Base-by-base conservation (phyloP, 2,888 invertebrate genomes). In the Parthenolecanium corni region DNA sequence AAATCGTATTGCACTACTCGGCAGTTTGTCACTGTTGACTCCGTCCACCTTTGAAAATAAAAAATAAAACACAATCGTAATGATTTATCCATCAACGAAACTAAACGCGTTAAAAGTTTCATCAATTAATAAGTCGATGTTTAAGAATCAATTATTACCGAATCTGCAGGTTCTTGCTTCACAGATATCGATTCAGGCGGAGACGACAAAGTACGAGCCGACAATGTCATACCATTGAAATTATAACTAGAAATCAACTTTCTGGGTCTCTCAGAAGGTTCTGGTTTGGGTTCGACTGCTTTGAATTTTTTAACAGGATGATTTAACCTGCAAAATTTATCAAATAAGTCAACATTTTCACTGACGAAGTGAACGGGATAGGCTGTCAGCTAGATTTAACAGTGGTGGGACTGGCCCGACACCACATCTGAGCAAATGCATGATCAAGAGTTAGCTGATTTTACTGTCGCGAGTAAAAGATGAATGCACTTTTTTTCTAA, bases 301-400 rank as follows among this genome's bases (percentile, higher is more conserved):
- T 89, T 87, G 75, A 89, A 86, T 70, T 88, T 83, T 76, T 93
- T 94, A 66, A 93, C 87, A 0, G 92, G 91, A 76, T 91, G 88
- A 73, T 91, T 85, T 71, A 91, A 78, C 91, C 91, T 75, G 68
- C 3, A 65, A 67, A 58, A 36, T n/a, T n/a, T n/a, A n/a, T n/a
- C n/a, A n/a, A 57, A 52, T 38, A 24, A 58, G 18, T n/a, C 51
- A 5, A 47, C 36, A 69, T 66, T 20, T 47, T 20, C 18, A 11
- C 14, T 11, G 23, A 6, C 24, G 51, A 5, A 20, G 9, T 51
- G 5, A n/a, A n/a, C n/a, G n/a, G n/a, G n/a, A n/a, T n/a, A n/a
- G 12, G 38, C 12, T 38, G 9, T 38, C 38, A 38, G 38, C 12
- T 38, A 38, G 12, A 38, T n/a, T n/a, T n/a, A n/a, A n/a, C n/a